Conservation (phyloP, 2,888 invertebrate species). For the Geotrupes spiniger region DNA sequence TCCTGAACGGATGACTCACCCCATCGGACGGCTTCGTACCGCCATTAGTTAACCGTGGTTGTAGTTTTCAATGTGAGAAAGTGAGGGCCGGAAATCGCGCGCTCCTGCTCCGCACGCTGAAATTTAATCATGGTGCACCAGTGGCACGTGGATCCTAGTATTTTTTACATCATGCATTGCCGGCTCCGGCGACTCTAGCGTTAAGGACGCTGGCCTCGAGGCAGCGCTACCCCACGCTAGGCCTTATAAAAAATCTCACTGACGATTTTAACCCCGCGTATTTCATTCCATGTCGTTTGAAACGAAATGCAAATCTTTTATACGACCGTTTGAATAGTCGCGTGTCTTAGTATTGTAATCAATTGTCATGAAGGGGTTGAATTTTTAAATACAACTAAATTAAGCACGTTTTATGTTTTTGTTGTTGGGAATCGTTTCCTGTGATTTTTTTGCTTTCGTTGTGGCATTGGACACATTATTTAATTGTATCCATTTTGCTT, state of each 20-base stretch:
- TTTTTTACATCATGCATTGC: constrained; percentile 25
- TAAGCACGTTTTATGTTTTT: too few species aligned
- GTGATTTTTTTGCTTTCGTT: too few species aligned
- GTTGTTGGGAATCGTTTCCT: too few species aligned
- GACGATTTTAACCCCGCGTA: constrained; percentile 26
- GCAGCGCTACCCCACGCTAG: constrained; percentile 26
- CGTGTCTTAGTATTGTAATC: too few species aligned
- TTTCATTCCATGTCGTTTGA: constrained; percentile 21
- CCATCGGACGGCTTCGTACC: neutral
- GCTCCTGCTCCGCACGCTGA: constrained; percentile 12
- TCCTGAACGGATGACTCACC: constrained; percentile 4
- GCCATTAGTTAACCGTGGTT: neutral
- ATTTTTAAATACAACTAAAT: too few species aligned
- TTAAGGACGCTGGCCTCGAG: constrained; percentile 23
- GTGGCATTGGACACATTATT: too few species aligned
- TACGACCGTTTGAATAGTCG: too few species aligned
- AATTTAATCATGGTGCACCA: constrained; percentile 22
- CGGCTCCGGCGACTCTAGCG: constrained; percentile 19
- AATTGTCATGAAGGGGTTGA: too few species aligned
- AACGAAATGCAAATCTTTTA: neutral
- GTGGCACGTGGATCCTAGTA: constrained; percentile 27
- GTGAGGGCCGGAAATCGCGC: neutral
- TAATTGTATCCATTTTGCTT: too few species aligned
- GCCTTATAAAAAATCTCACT: constrained; percentile 28
- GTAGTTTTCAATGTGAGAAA: neutral